Base-by-base conservation (phyloP, 2,888 invertebrate genomes). In the Dendrolimus houi region DNA sequence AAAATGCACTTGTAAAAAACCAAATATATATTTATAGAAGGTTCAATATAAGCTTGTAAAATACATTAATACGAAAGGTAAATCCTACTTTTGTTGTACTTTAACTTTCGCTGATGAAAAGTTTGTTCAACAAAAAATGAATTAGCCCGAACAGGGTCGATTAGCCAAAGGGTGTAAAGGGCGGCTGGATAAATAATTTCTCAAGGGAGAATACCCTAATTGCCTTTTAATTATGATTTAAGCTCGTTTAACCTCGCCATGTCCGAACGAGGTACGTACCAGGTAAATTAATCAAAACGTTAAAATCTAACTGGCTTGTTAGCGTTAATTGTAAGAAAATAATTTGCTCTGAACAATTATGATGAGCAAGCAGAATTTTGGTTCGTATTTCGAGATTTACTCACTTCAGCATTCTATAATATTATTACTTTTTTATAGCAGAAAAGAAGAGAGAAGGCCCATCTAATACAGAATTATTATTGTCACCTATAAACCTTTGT, bases 241-340 rank as follows among this genome's bases (percentile, higher is more conserved):
- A 55, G 53, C 52, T 47, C 47, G 47, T 47, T 54, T 55, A 55
- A 59, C 59, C 56, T 59, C 56, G 55, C 41, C 59, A 58, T 17
- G 9, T 13, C 56, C 29, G 12, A 54, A 54, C 52, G 8, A 55
- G 41, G 54, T 29, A 55, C 57, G 57, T 59, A 42, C 54, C 58
- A 58, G 60, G 58, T 60, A 56, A 54, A 62, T 62, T 60, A 62
- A 62, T 62, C 58, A 60, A 60, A 59, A 58, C 56, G 58, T 60
- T 58, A 58, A 60, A 58, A 58, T 60, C 56, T 56, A 57, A 55
- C 42, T 52, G 53, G n/a, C 41, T 14, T 40, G 14, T 55, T 57
- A 47, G 13, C 47, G 59, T 62, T 60, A 65, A 60, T 56, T 58
- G 9, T 53, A 54, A 56, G 54, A 56, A 12, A 53, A 52, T 10